Base-by-base conservation (phyloP, 2,888 invertebrate species). In the Gymnocheta viridis region DNA sequence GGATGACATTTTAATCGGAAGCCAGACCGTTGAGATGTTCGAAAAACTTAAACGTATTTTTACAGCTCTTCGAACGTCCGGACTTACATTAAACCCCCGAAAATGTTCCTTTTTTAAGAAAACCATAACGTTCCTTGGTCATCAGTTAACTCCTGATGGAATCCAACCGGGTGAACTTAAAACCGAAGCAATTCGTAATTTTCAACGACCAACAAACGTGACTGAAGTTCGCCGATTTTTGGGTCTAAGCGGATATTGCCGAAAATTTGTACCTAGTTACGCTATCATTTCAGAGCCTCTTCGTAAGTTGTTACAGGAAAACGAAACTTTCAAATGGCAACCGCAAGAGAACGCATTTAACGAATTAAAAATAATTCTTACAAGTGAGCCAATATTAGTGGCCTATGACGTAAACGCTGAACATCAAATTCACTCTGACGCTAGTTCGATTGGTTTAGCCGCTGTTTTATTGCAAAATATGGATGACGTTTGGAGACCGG, bases 161-260 rank as follows among this genome's bases (percentile, higher is more conserved):
- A 41, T 86, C 14, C 51, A 35, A 12, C 81, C 81, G n/a, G 85
- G 85, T 22, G 17, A 27, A 10, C 19, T 64, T 0, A 85, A 85
- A 62, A 85, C 79, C 4, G 29, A 32, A 4, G 82, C 85, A 3
- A 73, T 82, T 3, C 2, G 0, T 5, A 60, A 85, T 22, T 54
- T n/a, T 29, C 7, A 22, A 22, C 7, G 1, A 1, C 49, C 19
- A 10, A 2, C 17, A 9, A 58, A 27, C 6, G 22, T 49, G 9
- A 77, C 44, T 0, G 83, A 82, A 47, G 17, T 64, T 0, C 62
- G 72, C 10, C 19, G 44, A 14, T 80, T 80, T 56, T 12, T 79
- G 1, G 85, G 82, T 6, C 41, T 85, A n/a, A 82, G 76, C 12
- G 76, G 85, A 0, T 85, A 82, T 29, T 85, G 82, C 35, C 47